A percentile compares a stretch with the other conserved stretches of the same genome.
Conservation (phyloP, 2,797 vertebrate species). For the Pterois miles region DNA sequence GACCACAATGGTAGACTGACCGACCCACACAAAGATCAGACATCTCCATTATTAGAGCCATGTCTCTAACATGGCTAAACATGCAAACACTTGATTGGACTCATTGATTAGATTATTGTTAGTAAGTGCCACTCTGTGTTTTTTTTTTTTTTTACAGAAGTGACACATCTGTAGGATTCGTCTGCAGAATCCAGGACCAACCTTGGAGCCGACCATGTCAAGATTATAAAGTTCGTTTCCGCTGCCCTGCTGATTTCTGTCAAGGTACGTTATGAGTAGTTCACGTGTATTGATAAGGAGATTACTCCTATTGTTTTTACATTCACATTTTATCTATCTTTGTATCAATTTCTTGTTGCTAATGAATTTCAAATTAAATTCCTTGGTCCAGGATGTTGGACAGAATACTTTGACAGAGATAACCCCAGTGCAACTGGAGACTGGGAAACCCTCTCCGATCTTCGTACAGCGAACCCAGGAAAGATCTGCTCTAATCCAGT, state of each 20-base stretch:
- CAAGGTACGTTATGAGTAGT: not conserved
- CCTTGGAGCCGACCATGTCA: not conserved
- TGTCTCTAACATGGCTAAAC: no score
- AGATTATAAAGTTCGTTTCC: not conserved
- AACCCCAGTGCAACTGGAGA: slow-evolving; percentile 47
- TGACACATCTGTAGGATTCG: not conserved
- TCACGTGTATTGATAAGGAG: slow-evolving; percentile 7
- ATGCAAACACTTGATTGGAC: no score
- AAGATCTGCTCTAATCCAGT: slow-evolving; percentile 44
- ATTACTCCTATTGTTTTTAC: not conserved
- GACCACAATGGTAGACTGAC: no score
- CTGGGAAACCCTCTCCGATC: slow-evolving; percentile 33
- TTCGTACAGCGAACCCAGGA: slow-evolving; percentile 20
- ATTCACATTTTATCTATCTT: not conserved
- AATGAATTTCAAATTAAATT: not conserved
- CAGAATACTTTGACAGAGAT: slow-evolving; percentile 53
- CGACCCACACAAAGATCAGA: no score
- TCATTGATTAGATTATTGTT: not conserved
- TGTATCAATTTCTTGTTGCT: not conserved
- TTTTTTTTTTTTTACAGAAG: not conserved
- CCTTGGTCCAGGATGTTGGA: no score
- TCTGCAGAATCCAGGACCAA: not conserved
- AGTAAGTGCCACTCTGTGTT: not conserved
- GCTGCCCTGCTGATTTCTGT: not conserved
- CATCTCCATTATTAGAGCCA: no score